phyloP scores from a whole-genome alignment of 2,888 invertebrate species.

The Theretra japonica region DNA sequence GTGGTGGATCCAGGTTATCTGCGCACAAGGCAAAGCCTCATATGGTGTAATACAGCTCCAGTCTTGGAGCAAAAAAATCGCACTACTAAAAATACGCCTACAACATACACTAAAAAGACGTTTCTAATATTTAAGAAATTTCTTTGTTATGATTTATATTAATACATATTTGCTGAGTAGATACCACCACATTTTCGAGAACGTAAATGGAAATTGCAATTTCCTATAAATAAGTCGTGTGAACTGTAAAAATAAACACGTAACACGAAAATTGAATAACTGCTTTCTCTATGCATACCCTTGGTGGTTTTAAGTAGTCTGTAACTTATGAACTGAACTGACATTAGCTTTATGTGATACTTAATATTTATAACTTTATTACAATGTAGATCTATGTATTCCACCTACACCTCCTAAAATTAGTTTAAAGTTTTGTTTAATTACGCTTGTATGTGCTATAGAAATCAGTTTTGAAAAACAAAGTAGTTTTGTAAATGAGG shows the following conservation, averaged over 20 bases:
- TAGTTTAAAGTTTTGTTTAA: not conserved
- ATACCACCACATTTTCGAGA: too few relatives aligned
- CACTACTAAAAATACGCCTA: too few relatives aligned
- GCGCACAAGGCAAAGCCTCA: too few relatives aligned
- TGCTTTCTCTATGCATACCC: constrained; percentile 15
- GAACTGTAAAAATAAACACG: not conserved
- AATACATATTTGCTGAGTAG: too few relatives aligned
- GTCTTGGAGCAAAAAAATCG: too few relatives aligned
- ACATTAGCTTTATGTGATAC: constrained; percentile 84
- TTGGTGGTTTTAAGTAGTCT: constrained; percentile 59
- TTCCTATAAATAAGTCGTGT: not conserved
- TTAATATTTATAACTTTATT: constrained; percentile 80
- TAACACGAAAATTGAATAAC: not conserved
- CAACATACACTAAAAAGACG: too few relatives aligned
- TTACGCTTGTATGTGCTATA: constrained; percentile 7
- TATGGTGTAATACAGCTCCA: too few relatives aligned
- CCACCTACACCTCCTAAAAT: constrained; percentile 30
- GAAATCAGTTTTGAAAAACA: not conserved
- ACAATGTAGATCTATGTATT: constrained; percentile 67
- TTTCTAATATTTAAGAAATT: too few relatives aligned
- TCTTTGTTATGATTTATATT: too few relatives aligned
- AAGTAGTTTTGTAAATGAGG: not conserved
- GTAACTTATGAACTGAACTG: constrained; percentile 78
- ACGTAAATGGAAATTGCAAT: too few relatives aligned
- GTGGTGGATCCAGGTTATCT: too few relatives aligned